phyloP scores from a whole-genome alignment of 2,113 vertebrate species.

The Paracanthobrama guichenoti region DNA sequence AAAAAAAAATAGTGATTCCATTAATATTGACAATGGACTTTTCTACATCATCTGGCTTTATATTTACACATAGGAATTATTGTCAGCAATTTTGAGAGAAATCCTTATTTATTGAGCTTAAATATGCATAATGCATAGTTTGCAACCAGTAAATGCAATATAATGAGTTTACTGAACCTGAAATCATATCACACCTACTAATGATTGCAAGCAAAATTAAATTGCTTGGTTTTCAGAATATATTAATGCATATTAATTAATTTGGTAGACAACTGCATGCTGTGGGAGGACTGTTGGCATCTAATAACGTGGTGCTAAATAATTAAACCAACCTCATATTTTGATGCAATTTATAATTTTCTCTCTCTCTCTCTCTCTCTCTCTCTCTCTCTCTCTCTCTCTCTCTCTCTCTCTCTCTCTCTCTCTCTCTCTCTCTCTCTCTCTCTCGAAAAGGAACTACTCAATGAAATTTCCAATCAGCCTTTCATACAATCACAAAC shows the following conservation, averaged over 20 bases:
- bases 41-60: neutral
- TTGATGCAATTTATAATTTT: slow-evolving; percentile 56
- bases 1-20: neutral
- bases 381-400: neutral
- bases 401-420: too few species aligned
- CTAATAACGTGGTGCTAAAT: slow-evolving; percentile 61
- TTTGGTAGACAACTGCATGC: slow-evolving; percentile 56
- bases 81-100: slow-evolving; percentile 35
- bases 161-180: slow-evolving; percentile 60
- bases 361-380: neutral
- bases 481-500: slow-evolving; percentile 28
- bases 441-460: neutral
- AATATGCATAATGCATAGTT: slow-evolving; percentile 52
- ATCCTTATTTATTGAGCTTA: slow-evolving; percentile 45
- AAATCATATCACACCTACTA: slow-evolving; percentile 62
- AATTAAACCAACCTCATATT: slow-evolving; percentile 65
- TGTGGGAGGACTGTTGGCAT: slow-evolving; percentile 50
- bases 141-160: slow-evolving; percentile 60
- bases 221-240: slow-evolving; percentile 60
- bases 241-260: slow-evolving; percentile 71
- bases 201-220: slow-evolving; percentile 68
- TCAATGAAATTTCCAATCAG: slow-evolving; percentile 39
- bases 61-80: neutral
- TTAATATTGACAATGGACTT: slow-evolving; percentile 15
- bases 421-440: too few species aligned